Evolutionary conservation across 2,888 invertebrate species (phyloP), one percentile per base, ranked within the genome.

Genomic region (Ommatoiulus sabulosus): DNA sequence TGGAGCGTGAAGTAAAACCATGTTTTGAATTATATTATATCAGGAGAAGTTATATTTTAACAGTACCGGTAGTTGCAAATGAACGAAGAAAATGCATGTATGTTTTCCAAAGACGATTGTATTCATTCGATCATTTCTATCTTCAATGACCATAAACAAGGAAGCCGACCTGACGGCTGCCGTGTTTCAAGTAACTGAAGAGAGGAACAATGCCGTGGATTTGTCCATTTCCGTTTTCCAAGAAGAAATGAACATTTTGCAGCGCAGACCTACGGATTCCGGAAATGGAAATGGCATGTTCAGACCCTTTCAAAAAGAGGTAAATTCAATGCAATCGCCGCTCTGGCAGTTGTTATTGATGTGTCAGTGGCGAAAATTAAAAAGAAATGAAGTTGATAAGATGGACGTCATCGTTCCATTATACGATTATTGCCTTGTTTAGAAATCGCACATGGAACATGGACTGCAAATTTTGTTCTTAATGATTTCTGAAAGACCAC

Each of bases 161-260:
- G 80, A 87, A 52, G 89, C 89, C 7, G 44, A 89, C n/a, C 24
- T 89, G 86, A 87, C 89, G 1, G 89, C 89, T 17, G 89, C 87
- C 24, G 87, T 89, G 24, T 87, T 89, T 63, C 86, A 86, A 63
- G 46, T 80, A 43, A 87, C 89, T 2, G 86, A 89, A 46, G 89
- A 89, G n/a, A 8, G 89, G 1, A 80, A n/a, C 72, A n/a, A 72
- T 44, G 89, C 24, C 12, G 89, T 89, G 15, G 89, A 89, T 72
- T 87, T 89, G 43, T 89, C 89, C n/a, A 86, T 52, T 17, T 46
- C 86, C 1, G 48, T 89, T 44, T 89, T 86, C 35, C 44, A 89
- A n/a, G 89, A 87, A 44, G 87, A 48, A 17, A 87, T 89, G 87
- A 43, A n/a, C n/a, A 86, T 89, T 15, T 20, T 89, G 10, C 86